These are phyloP conservation scores for Strigamia crassipes DNA, from an alignment of 2,888 invertebrate species.

Conservation along the genomic window DNA sequence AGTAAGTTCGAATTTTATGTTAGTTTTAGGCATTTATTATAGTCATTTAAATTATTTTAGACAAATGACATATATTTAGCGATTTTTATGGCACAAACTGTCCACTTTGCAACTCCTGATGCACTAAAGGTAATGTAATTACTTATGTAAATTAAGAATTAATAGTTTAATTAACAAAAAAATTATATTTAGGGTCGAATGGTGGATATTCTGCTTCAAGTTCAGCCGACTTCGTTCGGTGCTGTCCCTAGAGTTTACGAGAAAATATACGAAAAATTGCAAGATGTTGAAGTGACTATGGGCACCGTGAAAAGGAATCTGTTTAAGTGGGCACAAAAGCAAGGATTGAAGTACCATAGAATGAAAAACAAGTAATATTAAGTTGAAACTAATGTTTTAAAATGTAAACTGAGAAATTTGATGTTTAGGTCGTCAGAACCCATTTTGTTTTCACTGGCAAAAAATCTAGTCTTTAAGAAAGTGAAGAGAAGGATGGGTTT, in stretches of 20 bases:
- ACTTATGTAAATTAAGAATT: too few species aligned
- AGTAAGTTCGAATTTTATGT: background rate
- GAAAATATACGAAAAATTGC: constrained; percentile 88
- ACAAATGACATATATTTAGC: constrained; percentile 76
- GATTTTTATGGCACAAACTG: constrained; percentile 68
- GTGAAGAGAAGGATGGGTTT: constrained; percentile 78
- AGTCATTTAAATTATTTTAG: constrained; percentile 57
- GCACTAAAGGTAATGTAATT: constrained; percentile 67
- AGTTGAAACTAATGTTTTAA: background rate
- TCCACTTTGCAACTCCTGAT: constrained; percentile 90
- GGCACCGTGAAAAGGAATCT: background rate
- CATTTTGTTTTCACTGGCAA: constrained; percentile 54
- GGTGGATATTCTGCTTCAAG: constrained; percentile 74
- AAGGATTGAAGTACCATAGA: background rate
- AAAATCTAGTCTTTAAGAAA: constrained; percentile 76
- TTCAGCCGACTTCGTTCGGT: constrained; percentile 80
- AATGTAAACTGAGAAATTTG: constrained; percentile 15
- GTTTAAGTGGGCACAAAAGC: constrained; percentile 24
- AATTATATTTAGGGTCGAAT: constrained; percentile 65
- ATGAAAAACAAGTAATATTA: background rate
- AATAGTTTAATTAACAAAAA: constrained; percentile 56
- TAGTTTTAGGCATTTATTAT: constrained; percentile 51
- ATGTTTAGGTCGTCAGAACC: constrained; percentile 23
- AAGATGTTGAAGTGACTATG: constrained; percentile 65
- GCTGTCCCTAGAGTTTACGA: constrained; percentile 93